Base-by-base conservation (phyloP, 2,797 vertebrate genomes). In the Pygocentrus nattereri region DNA sequence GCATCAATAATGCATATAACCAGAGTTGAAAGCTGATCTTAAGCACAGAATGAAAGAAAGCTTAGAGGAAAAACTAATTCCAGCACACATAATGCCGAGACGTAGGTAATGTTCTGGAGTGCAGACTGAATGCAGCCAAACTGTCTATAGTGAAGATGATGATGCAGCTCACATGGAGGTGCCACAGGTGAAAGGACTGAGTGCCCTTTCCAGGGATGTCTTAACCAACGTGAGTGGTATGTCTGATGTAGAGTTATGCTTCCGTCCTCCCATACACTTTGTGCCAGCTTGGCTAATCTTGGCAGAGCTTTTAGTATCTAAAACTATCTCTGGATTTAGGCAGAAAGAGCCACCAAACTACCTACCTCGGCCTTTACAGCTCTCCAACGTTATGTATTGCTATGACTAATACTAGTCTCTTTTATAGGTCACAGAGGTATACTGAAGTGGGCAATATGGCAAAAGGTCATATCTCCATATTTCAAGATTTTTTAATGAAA, bases 1-100 rank as follows among this genome's bases (percentile, higher is more conserved):
- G 84, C 18, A 88, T 92, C 41, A 90, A 90, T 89, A 88, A 91
- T 90, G 71, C 72, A 93, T 90, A 82, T 82, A 47, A 13, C 58
- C 72, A 54, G 34, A 47, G 81, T 81, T 87, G 88, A 89, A 88
- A 89, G 79, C 80, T 78, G 77, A 92, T 27, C 67, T 72, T 59
- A 72, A 86, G 21, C 65, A 73, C 64, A 74, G 68, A 12, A 12
- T 25, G 70, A 64, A 41, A 72, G 27, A 58, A 47, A 38, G 38
- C 16, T 21, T 12, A 71, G 27, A 30, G 50, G 27, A 19, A 59
- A 54, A 69, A 56, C 12, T 47, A 82, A 65, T 47, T 73, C 58
- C 58, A 73, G 67, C 58, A 73, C 49, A 54, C 31, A 27, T 31
- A 23, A 27, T 70, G 13, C 3, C 7, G 21, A 72, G 49, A 54